Evolutionary conservation across 2,113 vertebrate genomes (phyloP).

Genomic region (Aegypius monachus): DNA sequence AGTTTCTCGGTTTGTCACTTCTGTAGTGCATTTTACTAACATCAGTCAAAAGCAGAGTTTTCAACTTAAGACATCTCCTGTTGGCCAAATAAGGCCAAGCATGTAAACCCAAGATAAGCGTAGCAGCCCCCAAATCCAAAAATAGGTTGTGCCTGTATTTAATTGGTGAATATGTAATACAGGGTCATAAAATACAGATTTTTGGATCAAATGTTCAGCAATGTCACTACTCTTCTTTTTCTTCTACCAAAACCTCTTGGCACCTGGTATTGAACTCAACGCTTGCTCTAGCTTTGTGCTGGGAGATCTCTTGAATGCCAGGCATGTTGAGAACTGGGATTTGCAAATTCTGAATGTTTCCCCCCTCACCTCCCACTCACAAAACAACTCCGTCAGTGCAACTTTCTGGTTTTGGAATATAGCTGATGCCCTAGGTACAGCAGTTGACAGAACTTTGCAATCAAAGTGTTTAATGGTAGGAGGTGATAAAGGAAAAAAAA

Average conservation of each 20-base stretch:
- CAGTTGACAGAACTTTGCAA: not conserved
- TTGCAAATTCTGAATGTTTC: not conserved
- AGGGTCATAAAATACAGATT: not conserved
- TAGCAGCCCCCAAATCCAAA: not conserved
- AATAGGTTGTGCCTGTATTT: not conserved
- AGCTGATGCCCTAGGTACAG: not conserved
- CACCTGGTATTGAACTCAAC: not conserved
- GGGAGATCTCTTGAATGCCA: not conserved
- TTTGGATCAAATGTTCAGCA: not conserved
- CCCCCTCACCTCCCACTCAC: not conserved
- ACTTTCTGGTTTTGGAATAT: not conserved
- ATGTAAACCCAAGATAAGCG: not conserved
- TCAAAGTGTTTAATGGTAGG: constrained; percentile 32
- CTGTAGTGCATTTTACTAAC: not conserved
- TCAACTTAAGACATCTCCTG: not conserved
- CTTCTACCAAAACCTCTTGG: not conserved
- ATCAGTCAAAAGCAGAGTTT: constrained; percentile 2
- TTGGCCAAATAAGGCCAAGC: not conserved
- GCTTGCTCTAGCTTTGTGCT: not conserved
- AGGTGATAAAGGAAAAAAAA: not conserved
- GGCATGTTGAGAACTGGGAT: not conserved
- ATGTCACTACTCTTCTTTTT: not conserved
- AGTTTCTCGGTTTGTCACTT: not conserved
- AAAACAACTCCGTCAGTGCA: not conserved
- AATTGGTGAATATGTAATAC: not conserved